These are phyloP conservation scores for Atherinosoma microstoma DNA, from an alignment of 2,797 vertebrate species.

Conservation along the genomic window DNA sequence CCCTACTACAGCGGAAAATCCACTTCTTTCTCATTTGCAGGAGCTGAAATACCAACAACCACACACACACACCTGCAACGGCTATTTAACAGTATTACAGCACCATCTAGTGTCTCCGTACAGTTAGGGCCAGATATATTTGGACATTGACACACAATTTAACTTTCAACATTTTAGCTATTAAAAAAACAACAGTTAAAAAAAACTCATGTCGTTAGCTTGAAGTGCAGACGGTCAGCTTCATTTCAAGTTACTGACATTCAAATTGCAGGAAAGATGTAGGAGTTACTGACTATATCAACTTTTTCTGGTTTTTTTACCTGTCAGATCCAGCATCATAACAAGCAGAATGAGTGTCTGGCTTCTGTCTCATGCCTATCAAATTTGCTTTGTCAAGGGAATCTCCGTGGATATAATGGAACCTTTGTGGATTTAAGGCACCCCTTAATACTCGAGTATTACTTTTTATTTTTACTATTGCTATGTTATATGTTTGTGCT, in stretches of 20 bases:
- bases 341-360: background rate
- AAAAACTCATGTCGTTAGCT: background rate
- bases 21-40: background rate
- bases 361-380: background rate
- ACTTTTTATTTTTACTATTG: too few species aligned
- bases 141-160: background rate
- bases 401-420: too few species aligned
- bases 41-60: background rate
- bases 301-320: background rate
- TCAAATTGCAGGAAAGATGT: too few species aligned
- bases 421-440: background rate
- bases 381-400: too few species aligned
- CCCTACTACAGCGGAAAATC: background rate
- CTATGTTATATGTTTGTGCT: too few species aligned
- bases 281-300: too few species aligned
- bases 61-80: background rate
- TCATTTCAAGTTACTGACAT: too few species aligned
- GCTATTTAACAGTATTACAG: conserved; percentile 19
- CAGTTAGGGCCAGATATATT: background rate
- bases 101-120: conserved; percentile 54
- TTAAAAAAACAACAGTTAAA: background rate
- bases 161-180: background rate
- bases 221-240: too few species aligned
- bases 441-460: too few species aligned
- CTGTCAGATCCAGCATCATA: background rate